Conservation (phyloP, 2,888 invertebrate genomes). For the Lepas anatifera region DNA sequence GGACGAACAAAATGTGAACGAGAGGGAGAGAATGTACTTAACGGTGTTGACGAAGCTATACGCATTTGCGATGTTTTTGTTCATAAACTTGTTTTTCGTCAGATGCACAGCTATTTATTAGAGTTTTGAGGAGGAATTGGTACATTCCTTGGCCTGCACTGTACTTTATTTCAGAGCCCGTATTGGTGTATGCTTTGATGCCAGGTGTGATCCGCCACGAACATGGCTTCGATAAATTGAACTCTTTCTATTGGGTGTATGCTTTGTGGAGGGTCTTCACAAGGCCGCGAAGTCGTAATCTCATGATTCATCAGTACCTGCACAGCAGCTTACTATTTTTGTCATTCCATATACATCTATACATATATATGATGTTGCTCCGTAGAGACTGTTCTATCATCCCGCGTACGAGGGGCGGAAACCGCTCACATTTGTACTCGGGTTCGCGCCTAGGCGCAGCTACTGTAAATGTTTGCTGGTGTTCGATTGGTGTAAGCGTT, state of each 20-base stretch:
- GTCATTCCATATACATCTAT: slow-evolving; percentile 12
- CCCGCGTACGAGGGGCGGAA: neutral
- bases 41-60: no score
- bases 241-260: neutral
- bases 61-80: slow-evolving; percentile 1
- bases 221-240: neutral
- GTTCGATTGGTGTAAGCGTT: slow-evolving; percentile 8
- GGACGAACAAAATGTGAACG: neutral
- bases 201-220: neutral
- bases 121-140: neutral
- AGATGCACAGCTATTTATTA: slow-evolving; percentile 8
- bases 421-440: slow-evolving; percentile 9
- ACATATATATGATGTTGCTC: slow-evolving; percentile 12
- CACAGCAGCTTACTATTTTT: slow-evolving; percentile 11
- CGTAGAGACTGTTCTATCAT: slow-evolving; percentile 11
- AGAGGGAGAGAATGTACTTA: neutral
- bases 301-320: slow-evolving; percentile 11
- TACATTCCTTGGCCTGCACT: slow-evolving; percentile 1
- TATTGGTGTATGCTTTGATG: slow-evolving; percentile 3
- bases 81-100: neutral
- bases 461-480: slow-evolving; percentile 7
- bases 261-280: neutral
- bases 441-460: slow-evolving; percentile 10
- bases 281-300: neutral
- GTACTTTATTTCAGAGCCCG: neutral